phyloP scores from a whole-genome alignment of 2,797 vertebrate genomes.

The Coregonus suidteri region DNA sequence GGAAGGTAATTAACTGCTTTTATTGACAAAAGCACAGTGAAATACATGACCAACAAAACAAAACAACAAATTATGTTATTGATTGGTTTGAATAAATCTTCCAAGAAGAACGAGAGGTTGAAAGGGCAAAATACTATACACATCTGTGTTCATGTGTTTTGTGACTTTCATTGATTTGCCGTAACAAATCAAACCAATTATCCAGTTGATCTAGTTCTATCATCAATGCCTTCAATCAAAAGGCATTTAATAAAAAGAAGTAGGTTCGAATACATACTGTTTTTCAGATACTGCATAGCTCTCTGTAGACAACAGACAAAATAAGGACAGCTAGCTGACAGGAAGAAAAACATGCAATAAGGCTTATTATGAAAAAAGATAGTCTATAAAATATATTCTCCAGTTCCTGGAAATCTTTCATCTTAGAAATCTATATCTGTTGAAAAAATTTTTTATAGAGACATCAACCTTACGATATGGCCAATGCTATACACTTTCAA shows the following conservation, averaged over 20 bases:
- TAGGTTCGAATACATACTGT: not conserved
- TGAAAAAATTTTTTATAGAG: not conserved
- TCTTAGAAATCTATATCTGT: not conserved
- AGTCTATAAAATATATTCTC: not conserved
- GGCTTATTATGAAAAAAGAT: not conserved
- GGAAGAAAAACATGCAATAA: not conserved
- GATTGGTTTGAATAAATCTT: conserved; percentile 1
- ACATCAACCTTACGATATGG: not conserved
- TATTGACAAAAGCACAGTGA: conserved; percentile 3
- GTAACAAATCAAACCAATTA: not conserved
- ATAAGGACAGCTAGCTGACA: not conserved
- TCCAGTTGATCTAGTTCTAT: not conserved
- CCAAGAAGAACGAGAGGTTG: not conserved
- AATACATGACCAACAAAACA: not conserved
- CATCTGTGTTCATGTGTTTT: not conserved
- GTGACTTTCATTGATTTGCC: not conserved
- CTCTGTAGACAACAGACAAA: not conserved
- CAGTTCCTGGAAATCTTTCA: not conserved
- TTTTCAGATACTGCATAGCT: not conserved
- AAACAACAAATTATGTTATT: not conserved
- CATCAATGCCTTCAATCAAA: not conserved
- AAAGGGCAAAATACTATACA: not conserved
- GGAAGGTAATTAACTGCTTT: not conserved
- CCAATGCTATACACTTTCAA: not conserved
- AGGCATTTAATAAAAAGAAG: not conserved